Base-by-base conservation (phyloP, 2,113 vertebrate genomes). In the Ophiodon elongatus region DNA sequence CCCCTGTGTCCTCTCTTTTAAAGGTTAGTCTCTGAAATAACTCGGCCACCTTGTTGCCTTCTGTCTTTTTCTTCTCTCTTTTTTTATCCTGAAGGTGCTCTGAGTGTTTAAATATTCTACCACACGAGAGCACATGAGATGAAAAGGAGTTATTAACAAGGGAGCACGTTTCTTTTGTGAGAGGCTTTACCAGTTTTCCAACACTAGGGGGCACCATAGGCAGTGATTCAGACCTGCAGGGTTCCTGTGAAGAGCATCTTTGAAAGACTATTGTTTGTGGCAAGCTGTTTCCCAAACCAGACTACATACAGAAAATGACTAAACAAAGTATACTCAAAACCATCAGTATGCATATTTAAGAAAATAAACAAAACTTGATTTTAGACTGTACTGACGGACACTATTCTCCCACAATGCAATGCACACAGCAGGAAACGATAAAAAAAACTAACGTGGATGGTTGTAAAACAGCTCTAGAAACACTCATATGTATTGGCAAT, bases 141-240 rank as follows among this genome's bases (percentile, higher is more conserved):
- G 50, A 62, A 35, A 47, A 60, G 41, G 25, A 64, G 64, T 35
- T 3, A n/a, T n/a, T n/a, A n/a, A n/a, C n/a, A 57, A 35, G 23
- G 19, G 6, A 67, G 35, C 8, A 13, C 15, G 0, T 31, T 54
- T 13, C 5, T 60, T 57, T 41, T 29, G 27, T 25, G 5, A 33
- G 68, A 33, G 15, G 57, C 35, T 66, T 41, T 76, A 14, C 29
- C 47, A 5, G 31, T 35, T 70, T 70, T 80, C 1, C 37, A 64
- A 50, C 92, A 90, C 91, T 76, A 87, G 93, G 74, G 83, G 90
- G 85, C 85, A 63, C 70, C 64, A 65, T 77, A 76, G 66, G 6
- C 72, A 39, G n/a, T 8, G 43, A 35, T 45, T 76, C 25, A 82
- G 59, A 64, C 56, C 23, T 73, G 56, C 25, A 43, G 43, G 27